phyloP scores from a whole-genome alignment of 1,140 invertebrate species.

The Zaprionus lachaisei region DNA sequence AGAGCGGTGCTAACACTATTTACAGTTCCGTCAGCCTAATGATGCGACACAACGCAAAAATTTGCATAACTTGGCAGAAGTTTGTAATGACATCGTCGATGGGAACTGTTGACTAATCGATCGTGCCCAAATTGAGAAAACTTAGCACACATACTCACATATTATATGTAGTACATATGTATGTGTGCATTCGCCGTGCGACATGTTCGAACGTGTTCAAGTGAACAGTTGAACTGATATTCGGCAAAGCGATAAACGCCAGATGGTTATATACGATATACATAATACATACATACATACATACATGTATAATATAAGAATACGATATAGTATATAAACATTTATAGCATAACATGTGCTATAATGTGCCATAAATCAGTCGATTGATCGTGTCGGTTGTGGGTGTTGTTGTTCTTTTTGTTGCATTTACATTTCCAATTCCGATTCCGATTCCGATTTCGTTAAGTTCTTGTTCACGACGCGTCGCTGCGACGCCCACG shows the following conservation, averaged over 20 bases:
- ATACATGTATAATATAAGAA: background rate
- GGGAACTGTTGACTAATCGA: constrained; percentile 43
- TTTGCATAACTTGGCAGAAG: constrained; percentile 29
- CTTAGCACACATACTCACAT: background rate
- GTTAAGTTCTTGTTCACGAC: constrained; percentile 1
- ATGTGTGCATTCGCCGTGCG: constrained; percentile 4
- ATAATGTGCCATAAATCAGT: constrained; percentile 32
- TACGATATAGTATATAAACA: background rate
- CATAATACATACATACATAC: background rate
- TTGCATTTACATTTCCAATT: constrained; percentile 19
- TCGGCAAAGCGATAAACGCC: constrained; percentile 8
- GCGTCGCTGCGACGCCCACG: background rate
- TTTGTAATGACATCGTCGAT: constrained; percentile 38
- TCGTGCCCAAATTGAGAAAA: constrained; percentile 38
- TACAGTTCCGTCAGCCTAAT: constrained; percentile 39
- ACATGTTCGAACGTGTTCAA: constrained; percentile 33
- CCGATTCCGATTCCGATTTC: constrained; percentile 9
- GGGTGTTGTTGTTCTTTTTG: constrained; percentile 29
- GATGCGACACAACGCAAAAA: constrained; percentile 20
- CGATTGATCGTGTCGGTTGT: constrained; percentile 26
- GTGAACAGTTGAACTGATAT: constrained; percentile 22
- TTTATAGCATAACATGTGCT: constrained; percentile 3
- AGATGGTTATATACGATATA: background rate
- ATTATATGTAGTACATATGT: background rate
- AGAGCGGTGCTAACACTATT: background rate